A percentile compares a stretch with the other conserved stretches of the same genome.
Conservation (phyloP, 2,113 vertebrate genomes). For the Columba livia region DNA sequence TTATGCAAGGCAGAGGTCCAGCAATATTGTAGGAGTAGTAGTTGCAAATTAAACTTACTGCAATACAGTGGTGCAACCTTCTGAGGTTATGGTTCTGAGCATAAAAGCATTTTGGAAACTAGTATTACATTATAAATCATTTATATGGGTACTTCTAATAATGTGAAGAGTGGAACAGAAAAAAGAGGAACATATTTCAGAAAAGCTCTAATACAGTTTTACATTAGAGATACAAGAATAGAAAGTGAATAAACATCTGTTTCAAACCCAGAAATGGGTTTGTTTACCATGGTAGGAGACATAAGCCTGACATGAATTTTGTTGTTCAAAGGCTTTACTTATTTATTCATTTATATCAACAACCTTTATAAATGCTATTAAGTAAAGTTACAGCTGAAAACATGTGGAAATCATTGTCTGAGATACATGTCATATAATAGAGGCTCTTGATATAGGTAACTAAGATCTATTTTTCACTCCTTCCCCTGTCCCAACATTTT, state of each 20-base stretch:
- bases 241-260: not conserved
- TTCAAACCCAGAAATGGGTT: not conserved
- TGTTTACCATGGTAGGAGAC: not conserved
- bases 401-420: not conserved
- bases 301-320: not conserved
- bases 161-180: not conserved
- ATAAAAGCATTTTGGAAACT: constrained; percentile 3
- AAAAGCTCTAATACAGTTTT: constrained; percentile 18
- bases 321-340: not conserved
- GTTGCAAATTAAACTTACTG: not conserved
- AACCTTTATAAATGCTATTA: not conserved
- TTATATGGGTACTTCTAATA: constrained; percentile 30
- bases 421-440: not conserved
- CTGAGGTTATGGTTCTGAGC: not conserved
- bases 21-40: not conserved
- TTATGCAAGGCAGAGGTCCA: not conserved
- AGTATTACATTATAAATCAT: constrained; percentile 21
- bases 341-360: not conserved
- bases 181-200: constrained; percentile 18
- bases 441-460: not conserved
- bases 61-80: not conserved
- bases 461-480: not conserved
- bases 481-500: not conserved
- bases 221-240: constrained; percentile 16
- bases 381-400: not conserved